Evolutionary conservation across 2,888 invertebrate species (phyloP).

Genomic region (Nudaria mundana): DNA sequence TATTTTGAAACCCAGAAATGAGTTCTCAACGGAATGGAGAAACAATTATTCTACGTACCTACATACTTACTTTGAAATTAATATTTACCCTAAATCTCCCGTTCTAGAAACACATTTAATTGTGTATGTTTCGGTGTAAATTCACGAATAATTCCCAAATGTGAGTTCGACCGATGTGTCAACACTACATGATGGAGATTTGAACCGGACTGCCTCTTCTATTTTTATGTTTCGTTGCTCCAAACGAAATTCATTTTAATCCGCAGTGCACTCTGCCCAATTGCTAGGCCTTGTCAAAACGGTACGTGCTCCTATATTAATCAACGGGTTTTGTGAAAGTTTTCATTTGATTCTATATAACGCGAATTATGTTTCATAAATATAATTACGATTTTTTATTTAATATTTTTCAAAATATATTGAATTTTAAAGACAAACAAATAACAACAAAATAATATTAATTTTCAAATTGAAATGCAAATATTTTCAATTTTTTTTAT

Average conservation of each 20-base stretch:
- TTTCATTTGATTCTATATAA: too few species aligned
- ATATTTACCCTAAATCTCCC: constrained; percentile 16
- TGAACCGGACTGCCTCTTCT: constrained; percentile 47
- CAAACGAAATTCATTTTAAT: constrained; percentile 60
- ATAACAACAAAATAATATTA: too few species aligned
- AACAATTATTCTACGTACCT: constrained; percentile 4
- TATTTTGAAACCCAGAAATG: too few species aligned
- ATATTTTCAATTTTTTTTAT: too few species aligned
- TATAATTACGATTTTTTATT: too few species aligned
- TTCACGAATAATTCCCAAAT: constrained; percentile 45
- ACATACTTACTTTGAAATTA: too few species aligned
- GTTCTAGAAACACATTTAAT: constrained; percentile 5
- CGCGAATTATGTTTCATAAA: too few species aligned
- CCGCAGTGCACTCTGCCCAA: constrained; percentile 55
- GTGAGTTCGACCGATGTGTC: constrained; percentile 47
- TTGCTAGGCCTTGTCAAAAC: constrained; percentile 55
- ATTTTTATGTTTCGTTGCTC: constrained; percentile 43
- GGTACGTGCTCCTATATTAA: constrained; percentile 54
- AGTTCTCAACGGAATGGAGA: too few species aligned
- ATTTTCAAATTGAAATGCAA: too few species aligned
- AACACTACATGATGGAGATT: constrained; percentile 59
- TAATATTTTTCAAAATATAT: too few species aligned
- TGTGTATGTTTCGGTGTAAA: constrained; percentile 37
- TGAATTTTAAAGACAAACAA: too few species aligned
- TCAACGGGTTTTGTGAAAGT: constrained; percentile 36